phyloP scores from a whole-genome alignment of 1,140 invertebrate species.

The Venustaconcha ellipsiformis region DNA sequence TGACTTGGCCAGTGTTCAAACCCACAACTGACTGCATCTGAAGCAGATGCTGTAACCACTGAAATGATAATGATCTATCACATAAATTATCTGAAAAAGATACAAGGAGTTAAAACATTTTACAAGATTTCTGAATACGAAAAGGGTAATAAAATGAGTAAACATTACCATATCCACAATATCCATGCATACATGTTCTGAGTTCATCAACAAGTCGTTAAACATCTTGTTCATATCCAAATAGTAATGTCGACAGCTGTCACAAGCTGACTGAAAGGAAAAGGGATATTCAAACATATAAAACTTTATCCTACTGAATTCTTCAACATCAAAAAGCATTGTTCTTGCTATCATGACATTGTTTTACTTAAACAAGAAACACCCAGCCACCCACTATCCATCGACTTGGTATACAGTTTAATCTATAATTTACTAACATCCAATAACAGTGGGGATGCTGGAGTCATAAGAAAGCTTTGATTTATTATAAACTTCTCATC shows the following conservation, averaged over 20 bases:
- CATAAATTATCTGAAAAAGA: neutral
- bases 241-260: slow-evolving; percentile 9
- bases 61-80: neutral
- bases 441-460: too few relatives aligned
- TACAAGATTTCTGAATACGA: neutral
- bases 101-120: neutral
- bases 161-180: slow-evolving; percentile 35
- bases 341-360: too few relatives aligned
- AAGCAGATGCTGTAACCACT: neutral
- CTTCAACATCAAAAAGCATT: too few relatives aligned
- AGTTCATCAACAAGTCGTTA: slow-evolving; percentile 4
- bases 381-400: too few relatives aligned
- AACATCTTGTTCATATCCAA: slow-evolving; percentile 21
- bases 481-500: too few relatives aligned
- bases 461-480: too few relatives aligned
- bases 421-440: too few relatives aligned
- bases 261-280: slow-evolving; percentile 2
- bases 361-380: too few relatives aligned
- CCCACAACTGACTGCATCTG: neutral
- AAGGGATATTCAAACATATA: too few relatives aligned
- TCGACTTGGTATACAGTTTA: too few relatives aligned
- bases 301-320: too few relatives aligned
- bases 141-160: neutral
- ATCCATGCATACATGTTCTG: slow-evolving; percentile 34
- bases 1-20: neutral